Percentiles rank a stretch among this genome's conserved stretches.
Evolutionary conservation across 2,888 invertebrate species (phyloP).

Genomic region (Dexiosoma caninum): DNA sequence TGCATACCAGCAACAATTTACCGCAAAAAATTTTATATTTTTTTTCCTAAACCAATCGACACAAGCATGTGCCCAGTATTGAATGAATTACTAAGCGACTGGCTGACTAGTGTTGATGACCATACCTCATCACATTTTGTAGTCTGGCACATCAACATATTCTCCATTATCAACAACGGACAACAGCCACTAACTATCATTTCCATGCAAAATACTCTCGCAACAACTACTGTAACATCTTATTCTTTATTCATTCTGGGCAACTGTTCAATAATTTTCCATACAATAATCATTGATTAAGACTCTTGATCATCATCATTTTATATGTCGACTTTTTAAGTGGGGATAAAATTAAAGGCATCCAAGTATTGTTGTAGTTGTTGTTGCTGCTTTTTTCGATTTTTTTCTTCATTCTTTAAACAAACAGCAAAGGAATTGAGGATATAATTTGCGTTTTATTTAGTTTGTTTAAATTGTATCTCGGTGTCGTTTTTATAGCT

Average conservation of each 20-base stretch:
- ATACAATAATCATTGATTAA: slow-evolving; percentile 61
- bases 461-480: slow-evolving; percentile 18
- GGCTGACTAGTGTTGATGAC: slow-evolving; percentile 46
- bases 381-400: not conserved
- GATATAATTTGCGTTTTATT: slow-evolving; percentile 53
- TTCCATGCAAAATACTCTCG: slow-evolving; percentile 1
- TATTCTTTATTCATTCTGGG: not conserved
- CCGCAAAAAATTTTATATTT: slow-evolving; percentile 6
- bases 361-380: slow-evolving; percentile 4
- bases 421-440: not conserved
- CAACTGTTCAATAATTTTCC: slow-evolving; percentile 44
- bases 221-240: slow-evolving; percentile 30
- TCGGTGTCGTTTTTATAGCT: slow-evolving; percentile 38
- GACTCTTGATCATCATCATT: slow-evolving; percentile 53
- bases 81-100: slow-evolving; percentile 10
- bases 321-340: slow-evolving; percentile 44
- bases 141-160: slow-evolving; percentile 24
- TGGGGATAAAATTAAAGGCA: slow-evolving; percentile 46
- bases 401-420: slow-evolving; percentile 10
- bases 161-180: slow-evolving; percentile 21
- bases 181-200: slow-evolving; percentile 42
- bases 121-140: slow-evolving; percentile 55
- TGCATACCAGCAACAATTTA: slow-evolving; percentile 41
- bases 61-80: slow-evolving; percentile 50
- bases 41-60: slow-evolving; percentile 33